A percentile compares a stretch with the other conserved stretches of the same genome.
Evolutionary conservation across 1,140 invertebrate genomes (phyloP).

Genomic region (Hormaphis cornu): DNA sequence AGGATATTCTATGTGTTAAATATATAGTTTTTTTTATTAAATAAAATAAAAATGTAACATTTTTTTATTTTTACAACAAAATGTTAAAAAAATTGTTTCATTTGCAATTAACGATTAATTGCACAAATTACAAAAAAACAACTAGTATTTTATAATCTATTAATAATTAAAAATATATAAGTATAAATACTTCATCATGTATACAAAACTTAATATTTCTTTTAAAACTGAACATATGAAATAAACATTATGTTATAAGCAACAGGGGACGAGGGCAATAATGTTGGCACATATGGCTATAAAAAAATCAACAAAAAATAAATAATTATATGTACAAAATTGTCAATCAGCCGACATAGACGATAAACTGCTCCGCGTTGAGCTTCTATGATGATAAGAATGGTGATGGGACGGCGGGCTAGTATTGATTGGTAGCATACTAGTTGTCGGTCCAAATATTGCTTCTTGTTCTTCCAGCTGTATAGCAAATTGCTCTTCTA

Average conservation of each 20-base stretch:
- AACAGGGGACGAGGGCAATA: conserved; percentile 16
- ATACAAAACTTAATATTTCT: conserved; percentile 19
- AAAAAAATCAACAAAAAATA: conserved; percentile 24
- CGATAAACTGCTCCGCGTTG: conserved; percentile 59
- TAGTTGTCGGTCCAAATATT: conserved; percentile 53
- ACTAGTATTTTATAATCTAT: not conserved
- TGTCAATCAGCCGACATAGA: conserved; percentile 53
- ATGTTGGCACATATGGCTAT: conserved; percentile 27
- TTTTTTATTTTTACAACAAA: conserved; percentile 22
- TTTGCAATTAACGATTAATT: not conserved
- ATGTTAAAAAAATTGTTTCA: not conserved
- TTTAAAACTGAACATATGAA: conserved; percentile 3
- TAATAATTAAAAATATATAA: conserved; percentile 3
- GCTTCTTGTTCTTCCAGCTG: conserved; percentile 77
- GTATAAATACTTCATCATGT: not conserved
- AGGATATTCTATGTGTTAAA: not conserved
- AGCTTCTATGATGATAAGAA: conserved; percentile 48
- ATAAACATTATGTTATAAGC: conserved; percentile 18
- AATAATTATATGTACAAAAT: not conserved
- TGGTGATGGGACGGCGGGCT: conserved; percentile 45
- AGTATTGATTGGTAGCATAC: conserved; percentile 53
- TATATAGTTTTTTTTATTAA: not conserved
- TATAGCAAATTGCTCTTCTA: conserved; percentile 74
- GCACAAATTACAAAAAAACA: not conserved
- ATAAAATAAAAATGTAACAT: conserved; percentile 17